A percentile compares a stretch with the other conserved stretches of the same genome.
These are phyloP conservation scores for Eumeta japonica DNA, from an alignment of 1,140 invertebrate genomes.

Conservation along the genomic window DNA sequence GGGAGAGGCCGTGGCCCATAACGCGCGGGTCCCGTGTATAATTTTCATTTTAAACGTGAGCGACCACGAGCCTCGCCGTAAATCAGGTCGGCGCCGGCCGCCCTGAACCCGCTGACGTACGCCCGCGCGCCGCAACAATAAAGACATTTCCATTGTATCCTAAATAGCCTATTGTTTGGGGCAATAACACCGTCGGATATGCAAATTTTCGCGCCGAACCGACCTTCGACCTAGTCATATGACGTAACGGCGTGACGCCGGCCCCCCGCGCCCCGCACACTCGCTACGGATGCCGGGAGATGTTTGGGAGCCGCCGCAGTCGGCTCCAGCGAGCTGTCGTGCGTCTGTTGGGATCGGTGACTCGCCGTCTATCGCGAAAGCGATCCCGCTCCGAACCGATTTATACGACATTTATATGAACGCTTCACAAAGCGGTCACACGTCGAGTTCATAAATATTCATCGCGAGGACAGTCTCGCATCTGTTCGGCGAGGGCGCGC, in stretches of 20 bases:
- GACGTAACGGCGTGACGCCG: no score
- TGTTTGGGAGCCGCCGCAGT: no score
- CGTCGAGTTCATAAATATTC: conserved; percentile 25
- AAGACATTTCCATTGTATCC: conserved; percentile 46
- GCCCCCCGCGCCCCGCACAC: no score
- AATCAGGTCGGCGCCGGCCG: conserved; percentile 33
- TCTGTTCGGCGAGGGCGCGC: no score
- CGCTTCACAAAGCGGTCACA: no score
- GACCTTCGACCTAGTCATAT: no score
- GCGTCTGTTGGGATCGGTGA: no score
- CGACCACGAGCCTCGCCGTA: conserved; percentile 36
- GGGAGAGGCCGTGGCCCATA: conserved; percentile 33
- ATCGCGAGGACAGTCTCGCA: conserved; percentile 13
- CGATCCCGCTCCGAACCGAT: no score
- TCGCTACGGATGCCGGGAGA: no score
- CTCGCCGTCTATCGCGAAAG: no score
- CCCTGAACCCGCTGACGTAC: conserved; percentile 24
- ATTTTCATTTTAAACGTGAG: conserved; percentile 43
- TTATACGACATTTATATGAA: no score
- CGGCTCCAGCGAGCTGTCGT: no score
- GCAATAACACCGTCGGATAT: conserved; percentile 47
- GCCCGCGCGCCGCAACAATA: conserved; percentile 25
- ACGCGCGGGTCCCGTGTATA: conserved; percentile 29
- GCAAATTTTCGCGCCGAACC: conserved; percentile 34
- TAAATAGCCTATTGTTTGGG: conserved; percentile 49